phyloP scores from a whole-genome alignment of 2,888 invertebrate species.

The Ashinkailepas kermadecensis region DNA sequence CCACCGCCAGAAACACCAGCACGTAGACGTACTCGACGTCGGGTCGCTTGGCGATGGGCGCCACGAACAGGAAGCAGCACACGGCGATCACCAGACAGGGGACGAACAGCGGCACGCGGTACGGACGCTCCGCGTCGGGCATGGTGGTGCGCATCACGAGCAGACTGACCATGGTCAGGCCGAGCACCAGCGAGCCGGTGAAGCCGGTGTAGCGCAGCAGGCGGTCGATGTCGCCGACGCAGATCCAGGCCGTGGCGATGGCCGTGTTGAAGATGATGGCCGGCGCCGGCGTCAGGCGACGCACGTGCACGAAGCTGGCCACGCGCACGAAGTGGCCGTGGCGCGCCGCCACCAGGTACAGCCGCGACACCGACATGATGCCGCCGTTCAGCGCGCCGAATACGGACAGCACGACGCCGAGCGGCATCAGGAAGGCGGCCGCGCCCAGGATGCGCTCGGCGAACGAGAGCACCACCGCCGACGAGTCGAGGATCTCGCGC shows the following conservation, averaged over 20 bases:
- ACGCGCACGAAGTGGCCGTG: slow-evolving; percentile 87
- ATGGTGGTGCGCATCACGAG: slow-evolving; percentile 86
- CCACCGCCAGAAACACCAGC: slow-evolving; percentile 74
- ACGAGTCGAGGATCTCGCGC: slow-evolving; percentile 61
- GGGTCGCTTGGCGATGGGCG: slow-evolving; percentile 86
- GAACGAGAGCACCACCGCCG: slow-evolving; percentile 81
- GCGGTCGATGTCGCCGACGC: slow-evolving; percentile 87
- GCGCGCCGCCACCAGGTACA: slow-evolving; percentile 87
- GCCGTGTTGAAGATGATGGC: slow-evolving; percentile 90
- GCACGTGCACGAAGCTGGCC: slow-evolving; percentile 82
- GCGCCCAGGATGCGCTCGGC: slow-evolving; percentile 77
- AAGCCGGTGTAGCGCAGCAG: slow-evolving; percentile 97
- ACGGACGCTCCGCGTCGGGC: slow-evolving; percentile 83
- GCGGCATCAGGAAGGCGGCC: slow-evolving; percentile 86
- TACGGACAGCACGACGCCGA: slow-evolving; percentile 84
- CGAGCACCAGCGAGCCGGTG: slow-evolving; percentile 96
- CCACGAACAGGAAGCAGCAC: slow-evolving; percentile 84
- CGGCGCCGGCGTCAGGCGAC: slow-evolving; percentile 85
- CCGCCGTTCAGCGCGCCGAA: slow-evolving; percentile 92
- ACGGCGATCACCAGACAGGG: slow-evolving; percentile 81
- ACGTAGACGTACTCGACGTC: slow-evolving; percentile 93
- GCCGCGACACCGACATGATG: slow-evolving; percentile 63
- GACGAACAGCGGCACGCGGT: slow-evolving; percentile 83
- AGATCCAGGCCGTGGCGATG: slow-evolving; percentile 81
- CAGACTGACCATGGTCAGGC: slow-evolving; percentile 85